Conservation (phyloP, 2,797 vertebrate genomes). For the Chaetodon trifasciatus region DNA sequence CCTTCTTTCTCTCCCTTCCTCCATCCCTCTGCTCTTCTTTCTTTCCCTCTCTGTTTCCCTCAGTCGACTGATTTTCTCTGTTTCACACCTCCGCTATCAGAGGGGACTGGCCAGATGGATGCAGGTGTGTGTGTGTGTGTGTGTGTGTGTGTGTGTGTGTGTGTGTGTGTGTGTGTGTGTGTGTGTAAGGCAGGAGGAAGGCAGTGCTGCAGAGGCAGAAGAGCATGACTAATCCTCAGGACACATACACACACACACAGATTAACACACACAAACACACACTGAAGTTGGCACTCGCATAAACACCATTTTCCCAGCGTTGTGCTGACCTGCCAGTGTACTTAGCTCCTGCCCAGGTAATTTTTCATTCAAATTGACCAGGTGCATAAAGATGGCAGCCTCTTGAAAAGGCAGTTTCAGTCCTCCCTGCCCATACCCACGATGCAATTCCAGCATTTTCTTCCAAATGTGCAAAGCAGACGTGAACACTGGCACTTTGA, state of each 20-base stretch:
- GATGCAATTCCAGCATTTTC: constrained; percentile 59
- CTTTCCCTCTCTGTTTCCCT: constrained; percentile 47
- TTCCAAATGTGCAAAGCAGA: constrained; percentile 55
- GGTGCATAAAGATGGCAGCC: constrained; percentile 81
- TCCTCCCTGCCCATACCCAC: constrained; percentile 42
- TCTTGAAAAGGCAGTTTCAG: constrained; percentile 73
- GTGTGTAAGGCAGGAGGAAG: constrained; percentile 56
- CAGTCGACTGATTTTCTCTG: constrained; percentile 74
- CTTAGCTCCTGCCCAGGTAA: constrained; percentile 78
- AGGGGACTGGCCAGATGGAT: constrained; percentile 81
- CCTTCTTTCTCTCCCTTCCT: constrained; percentile 31
- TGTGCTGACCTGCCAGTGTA: constrained; percentile 81
- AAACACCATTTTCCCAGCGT: constrained; percentile 72
- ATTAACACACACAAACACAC: constrained; percentile 23
- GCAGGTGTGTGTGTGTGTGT: constrained; percentile 72
- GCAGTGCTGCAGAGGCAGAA: constrained; percentile 76
- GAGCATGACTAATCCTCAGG: constrained; percentile 81
- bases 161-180: constrained; percentile 38
- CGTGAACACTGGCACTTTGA: constrained; percentile 46
- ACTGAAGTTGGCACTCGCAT: constrained; percentile 68
- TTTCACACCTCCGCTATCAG: constrained; percentile 80
- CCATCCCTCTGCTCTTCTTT: constrained; percentile 55
- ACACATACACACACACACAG: constrained; percentile 39
- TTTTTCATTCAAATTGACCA: constrained; percentile 84
- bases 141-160: constrained; percentile 53